These are phyloP conservation scores for Ischnura elegans DNA, from an alignment of 2,888 invertebrate species.

Conservation along the genomic window DNA sequence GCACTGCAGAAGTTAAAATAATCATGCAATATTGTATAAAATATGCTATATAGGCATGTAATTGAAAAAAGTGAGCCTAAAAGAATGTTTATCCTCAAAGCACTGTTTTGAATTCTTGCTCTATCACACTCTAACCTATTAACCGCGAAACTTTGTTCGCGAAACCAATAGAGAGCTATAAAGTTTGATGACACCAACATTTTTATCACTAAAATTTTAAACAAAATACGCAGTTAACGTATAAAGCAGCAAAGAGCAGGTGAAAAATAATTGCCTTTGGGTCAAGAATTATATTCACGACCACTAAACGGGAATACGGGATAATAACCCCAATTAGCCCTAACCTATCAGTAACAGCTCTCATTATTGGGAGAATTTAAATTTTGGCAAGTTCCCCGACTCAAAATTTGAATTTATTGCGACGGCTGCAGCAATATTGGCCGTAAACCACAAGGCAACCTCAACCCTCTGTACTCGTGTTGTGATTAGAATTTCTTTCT, in stretches of 20 bases:
- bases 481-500: slow-evolving; percentile 29
- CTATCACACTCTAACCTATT: not conserved
- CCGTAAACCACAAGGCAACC: slow-evolving; percentile 1
- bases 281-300: slow-evolving; percentile 35
- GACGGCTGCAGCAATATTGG: slow-evolving; percentile 31
- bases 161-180: not conserved
- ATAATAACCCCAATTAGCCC: slow-evolving; percentile 56
- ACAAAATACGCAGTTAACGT: not conserved
- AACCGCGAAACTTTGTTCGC: not conserved
- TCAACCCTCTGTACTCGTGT: not conserved
- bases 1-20: too few species aligned
- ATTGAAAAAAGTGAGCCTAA: too few species aligned
- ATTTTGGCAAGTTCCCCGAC: slow-evolving; percentile 33
- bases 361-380: slow-evolving; percentile 55
- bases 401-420: slow-evolving; percentile 50
- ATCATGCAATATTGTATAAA: too few species aligned
- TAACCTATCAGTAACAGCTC: slow-evolving; percentile 48
- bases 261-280: slow-evolving; percentile 44
- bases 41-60: too few species aligned
- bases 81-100: too few species aligned
- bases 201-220: too few species aligned
- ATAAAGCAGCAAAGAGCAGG: slow-evolving; percentile 16
- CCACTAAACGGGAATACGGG: slow-evolving; percentile 7
- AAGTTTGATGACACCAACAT: not conserved
- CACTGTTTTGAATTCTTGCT: not conserved